These are phyloP conservation scores for Schrankia costaestrigalis DNA, from an alignment of 2,888 invertebrate species.

Conservation along the genomic window DNA sequence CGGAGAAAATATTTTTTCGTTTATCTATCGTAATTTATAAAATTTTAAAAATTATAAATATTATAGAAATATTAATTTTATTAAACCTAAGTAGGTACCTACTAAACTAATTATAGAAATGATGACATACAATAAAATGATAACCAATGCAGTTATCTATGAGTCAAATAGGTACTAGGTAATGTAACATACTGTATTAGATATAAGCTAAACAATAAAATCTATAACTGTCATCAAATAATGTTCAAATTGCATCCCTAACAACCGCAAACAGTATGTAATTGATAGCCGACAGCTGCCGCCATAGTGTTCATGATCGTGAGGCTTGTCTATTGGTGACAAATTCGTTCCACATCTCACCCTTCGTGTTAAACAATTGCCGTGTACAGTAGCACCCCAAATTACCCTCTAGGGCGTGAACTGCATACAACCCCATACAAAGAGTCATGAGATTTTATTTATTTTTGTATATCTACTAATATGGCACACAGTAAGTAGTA, in stretches of 20 bases:
- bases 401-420: slow-evolving; percentile 57
- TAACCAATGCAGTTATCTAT: too few relatives aligned
- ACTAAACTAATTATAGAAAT: too few relatives aligned
- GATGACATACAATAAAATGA: too few relatives aligned
- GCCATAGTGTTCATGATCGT: slow-evolving; percentile 36
- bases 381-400: slow-evolving; percentile 46
- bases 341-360: slow-evolving; percentile 63
- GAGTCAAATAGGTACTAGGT: too few relatives aligned
- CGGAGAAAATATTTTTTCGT: too few relatives aligned
- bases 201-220: slow-evolving; percentile 48
- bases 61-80: too few relatives aligned
- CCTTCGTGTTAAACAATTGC: slow-evolving; percentile 49
- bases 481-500: too few relatives aligned
- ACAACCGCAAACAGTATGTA: slow-evolving; percentile 72
- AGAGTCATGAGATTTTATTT: slow-evolving; percentile 44
- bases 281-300: slow-evolving; percentile 69
- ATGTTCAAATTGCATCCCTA: slow-evolving; percentile 69
- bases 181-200: too few relatives aligned
- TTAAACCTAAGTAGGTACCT: too few relatives aligned
- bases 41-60: too few relatives aligned
- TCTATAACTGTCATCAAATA: slow-evolving; percentile 71
- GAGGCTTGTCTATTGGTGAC: slow-evolving; percentile 62
- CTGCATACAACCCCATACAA: slow-evolving; percentile 37
- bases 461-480: slow-evolving; percentile 21
- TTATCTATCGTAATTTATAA: too few relatives aligned